Conservation (phyloP, 2,797 vertebrate genomes). For the Helarctos malayanus region DNA sequence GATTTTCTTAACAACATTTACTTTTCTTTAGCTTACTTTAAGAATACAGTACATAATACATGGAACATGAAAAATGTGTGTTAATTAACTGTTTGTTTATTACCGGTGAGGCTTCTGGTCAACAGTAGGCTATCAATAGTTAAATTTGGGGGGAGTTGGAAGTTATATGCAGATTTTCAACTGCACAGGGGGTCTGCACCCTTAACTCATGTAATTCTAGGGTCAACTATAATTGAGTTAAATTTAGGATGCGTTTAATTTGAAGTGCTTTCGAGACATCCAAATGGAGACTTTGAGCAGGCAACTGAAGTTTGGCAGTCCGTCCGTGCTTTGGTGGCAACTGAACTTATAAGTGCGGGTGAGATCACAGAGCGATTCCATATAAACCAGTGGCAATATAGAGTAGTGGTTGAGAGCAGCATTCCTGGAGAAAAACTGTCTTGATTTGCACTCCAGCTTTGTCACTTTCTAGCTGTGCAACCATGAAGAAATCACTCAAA, state of each 20-base stretch:
- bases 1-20: neutral
- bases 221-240: neutral
- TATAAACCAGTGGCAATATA: neutral
- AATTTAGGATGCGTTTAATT: neutral
- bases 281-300: neutral
- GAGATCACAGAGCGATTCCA: neutral
- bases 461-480: neutral
- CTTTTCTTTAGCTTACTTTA: neutral
- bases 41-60: neutral
- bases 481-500: slow-evolving; percentile 38
- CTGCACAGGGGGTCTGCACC: neutral
- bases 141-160: neutral
- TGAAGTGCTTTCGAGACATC: neutral
- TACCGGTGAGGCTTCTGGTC: neutral
- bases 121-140: neutral
- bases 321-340: neutral
- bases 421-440: neutral
- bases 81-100: neutral
- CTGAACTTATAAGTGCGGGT: neutral
- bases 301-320: neutral
- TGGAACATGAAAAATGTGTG: neutral
- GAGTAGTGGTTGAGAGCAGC: neutral
- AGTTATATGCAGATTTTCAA: neutral
- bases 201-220: neutral
- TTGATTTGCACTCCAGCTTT: neutral